These are phyloP conservation scores for Drymonia ruficornis DNA, from an alignment of 2,888 invertebrate genomes.

Conservation along the genomic window DNA sequence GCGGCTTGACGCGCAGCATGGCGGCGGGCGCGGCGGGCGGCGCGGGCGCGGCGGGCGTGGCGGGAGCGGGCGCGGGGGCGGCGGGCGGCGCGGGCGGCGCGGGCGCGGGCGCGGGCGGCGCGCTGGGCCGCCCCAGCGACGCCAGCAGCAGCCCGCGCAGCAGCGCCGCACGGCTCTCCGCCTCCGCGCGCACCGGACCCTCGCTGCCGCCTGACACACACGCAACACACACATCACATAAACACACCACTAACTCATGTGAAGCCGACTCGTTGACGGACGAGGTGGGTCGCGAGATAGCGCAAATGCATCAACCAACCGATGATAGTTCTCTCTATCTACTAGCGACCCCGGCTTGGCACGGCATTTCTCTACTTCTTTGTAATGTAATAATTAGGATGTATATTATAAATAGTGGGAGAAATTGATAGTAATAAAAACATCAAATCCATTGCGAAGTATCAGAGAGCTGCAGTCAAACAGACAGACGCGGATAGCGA, in stretches of 20 bases:
- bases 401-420: no score
- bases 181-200: constrained; percentile 55
- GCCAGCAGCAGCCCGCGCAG: constrained; percentile 77
- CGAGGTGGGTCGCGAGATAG: no score
- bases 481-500: no score
- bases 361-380: no score
- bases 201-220: constrained; percentile 50
- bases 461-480: no score
- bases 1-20: constrained; percentile 69
- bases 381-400: no score
- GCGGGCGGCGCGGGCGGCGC: constrained; percentile 45
- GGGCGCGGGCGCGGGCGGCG: constrained; percentile 34
- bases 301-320: no score
- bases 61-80: constrained; percentile 33
- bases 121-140: constrained; percentile 69
- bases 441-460: no score
- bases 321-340: no score
- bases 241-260: not conserved
- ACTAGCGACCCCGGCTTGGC: no score
- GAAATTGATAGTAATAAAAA: no score
- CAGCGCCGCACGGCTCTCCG: constrained; percentile 71
- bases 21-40: constrained; percentile 48
- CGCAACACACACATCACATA: not conserved
- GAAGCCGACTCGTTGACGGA: not conserved
- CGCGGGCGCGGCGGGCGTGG: constrained; percentile 42